phyloP scores from a whole-genome alignment of 2,888 invertebrate genomes.

The Oligia fasciuncula region DNA sequence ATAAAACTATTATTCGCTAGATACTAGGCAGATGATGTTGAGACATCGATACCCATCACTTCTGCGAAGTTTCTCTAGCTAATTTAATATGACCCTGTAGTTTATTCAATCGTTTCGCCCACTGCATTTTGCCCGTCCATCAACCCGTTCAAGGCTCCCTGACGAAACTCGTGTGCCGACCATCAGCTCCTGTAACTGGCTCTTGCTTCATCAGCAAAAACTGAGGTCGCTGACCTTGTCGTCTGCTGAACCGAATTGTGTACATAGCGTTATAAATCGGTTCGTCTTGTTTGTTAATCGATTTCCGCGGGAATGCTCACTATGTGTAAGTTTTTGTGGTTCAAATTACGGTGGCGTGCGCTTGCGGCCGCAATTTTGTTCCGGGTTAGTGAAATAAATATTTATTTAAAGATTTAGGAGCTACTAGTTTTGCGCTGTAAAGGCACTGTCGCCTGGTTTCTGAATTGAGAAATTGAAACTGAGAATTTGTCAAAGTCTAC shows the following conservation, averaged over 20 bases:
- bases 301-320: slow-evolving; percentile 23
- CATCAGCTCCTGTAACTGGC: slow-evolving; percentile 51
- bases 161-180: slow-evolving; percentile 72
- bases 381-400: neutral
- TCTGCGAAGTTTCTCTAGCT: neutral
- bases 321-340: slow-evolving; percentile 39
- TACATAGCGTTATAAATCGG: slow-evolving; percentile 43
- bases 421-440: neutral
- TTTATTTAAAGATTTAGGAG: neutral
- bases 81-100: neutral
- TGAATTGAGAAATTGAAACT: neutral
- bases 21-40: neutral
- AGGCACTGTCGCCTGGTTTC: neutral
- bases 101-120: slow-evolving; percentile 7
- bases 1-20: no score
- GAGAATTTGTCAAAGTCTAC: neutral
- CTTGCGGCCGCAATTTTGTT: neutral
- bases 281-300: slow-evolving; percentile 33
- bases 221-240: slow-evolving; percentile 64
- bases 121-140: slow-evolving; percentile 61
- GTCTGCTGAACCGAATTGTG: slow-evolving; percentile 58
- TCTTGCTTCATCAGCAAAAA: slow-evolving; percentile 62
- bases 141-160: slow-evolving; percentile 70
- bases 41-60: no score
- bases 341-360: slow-evolving; percentile 19